phyloP scores from a whole-genome alignment of 1,140 invertebrate genomes.

The Euglossa dilemma region DNA sequence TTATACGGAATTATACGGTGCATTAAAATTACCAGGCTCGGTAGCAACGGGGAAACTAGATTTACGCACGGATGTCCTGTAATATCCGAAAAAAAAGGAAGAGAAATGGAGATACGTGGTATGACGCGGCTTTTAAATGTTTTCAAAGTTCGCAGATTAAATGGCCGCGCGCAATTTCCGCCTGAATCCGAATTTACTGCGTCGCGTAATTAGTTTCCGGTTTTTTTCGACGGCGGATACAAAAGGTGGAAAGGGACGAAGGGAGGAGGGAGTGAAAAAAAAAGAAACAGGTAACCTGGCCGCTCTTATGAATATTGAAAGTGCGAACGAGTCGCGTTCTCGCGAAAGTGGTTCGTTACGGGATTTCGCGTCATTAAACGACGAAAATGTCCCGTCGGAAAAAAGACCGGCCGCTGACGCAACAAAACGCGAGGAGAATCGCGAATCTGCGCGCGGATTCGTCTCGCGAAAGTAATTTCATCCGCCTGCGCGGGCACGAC shows the following conservation, averaged over 20 bases:
- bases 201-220: neutral
- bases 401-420: slow-evolving; percentile 21
- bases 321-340: neutral
- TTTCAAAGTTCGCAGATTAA: neutral
- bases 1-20: neutral
- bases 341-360: slow-evolving; percentile 11
- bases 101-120: neutral
- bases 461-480: slow-evolving; percentile 13
- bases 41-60: neutral
- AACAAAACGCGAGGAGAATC: neutral
- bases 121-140: neutral
- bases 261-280: too few relatives aligned
- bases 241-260: neutral
- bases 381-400: slow-evolving; percentile 21
- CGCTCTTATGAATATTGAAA: slow-evolving; percentile 9
- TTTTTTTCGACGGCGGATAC: neutral
- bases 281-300: neutral
- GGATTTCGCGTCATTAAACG: slow-evolving; percentile 37
- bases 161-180: neutral
- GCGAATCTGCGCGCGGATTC: neutral
- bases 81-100: neutral
- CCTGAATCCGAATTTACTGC: neutral
- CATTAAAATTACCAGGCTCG: neutral
- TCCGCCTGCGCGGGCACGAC: neutral
- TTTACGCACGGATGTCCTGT: neutral